phyloP scores from a whole-genome alignment of 2,797 vertebrate genomes.

The Ctenosaura bakeri region DNA sequence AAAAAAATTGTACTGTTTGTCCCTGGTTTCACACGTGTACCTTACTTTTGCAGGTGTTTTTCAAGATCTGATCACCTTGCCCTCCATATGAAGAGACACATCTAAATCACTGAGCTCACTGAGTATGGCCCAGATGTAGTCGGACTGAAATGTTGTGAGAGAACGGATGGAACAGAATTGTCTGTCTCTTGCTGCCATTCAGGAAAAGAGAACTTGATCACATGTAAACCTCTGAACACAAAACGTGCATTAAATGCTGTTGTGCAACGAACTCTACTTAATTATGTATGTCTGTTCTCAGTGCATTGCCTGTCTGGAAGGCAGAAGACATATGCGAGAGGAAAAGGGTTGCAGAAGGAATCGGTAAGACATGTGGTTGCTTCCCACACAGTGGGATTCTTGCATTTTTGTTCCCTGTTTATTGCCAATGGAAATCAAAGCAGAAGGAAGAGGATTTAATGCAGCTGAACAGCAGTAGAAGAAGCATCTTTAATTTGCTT shows the following conservation, averaged over 20 bases:
- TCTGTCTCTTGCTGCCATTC: conserved; percentile 76
- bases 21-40: conserved; percentile 30
- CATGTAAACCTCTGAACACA: conserved; percentile 80
- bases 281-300: conserved; percentile 81
- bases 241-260: conserved; percentile 78
- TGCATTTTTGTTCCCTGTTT: conserved; percentile 74
- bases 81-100: conserved; percentile 99
- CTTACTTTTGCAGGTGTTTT: conserved; percentile 90
- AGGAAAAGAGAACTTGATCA: conserved; percentile 80
- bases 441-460: conserved; percentile 73
- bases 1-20: background rate
- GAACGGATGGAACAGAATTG: conserved; percentile 78
- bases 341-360: conserved; percentile 71
- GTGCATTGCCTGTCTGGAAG: conserved; percentile 84
- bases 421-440: conserved; percentile 80
- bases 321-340: conserved; percentile 75
- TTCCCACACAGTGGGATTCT: conserved; percentile 67
- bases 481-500: conserved; percentile 82
- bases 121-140: conserved; percentile 64
- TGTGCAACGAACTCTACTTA: conserved; percentile 83
- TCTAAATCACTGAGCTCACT: conserved; percentile 81
- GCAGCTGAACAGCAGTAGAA: conserved; percentile 76
- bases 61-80: conserved; percentile 99
- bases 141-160: conserved; percentile 71
- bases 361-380: conserved; percentile 77